A percentile compares a stretch with the other conserved stretches of the same genome.
These are phyloP conservation scores for Psittacula echo DNA, from an alignment of 2,797 vertebrate genomes.

Conservation along the genomic window DNA sequence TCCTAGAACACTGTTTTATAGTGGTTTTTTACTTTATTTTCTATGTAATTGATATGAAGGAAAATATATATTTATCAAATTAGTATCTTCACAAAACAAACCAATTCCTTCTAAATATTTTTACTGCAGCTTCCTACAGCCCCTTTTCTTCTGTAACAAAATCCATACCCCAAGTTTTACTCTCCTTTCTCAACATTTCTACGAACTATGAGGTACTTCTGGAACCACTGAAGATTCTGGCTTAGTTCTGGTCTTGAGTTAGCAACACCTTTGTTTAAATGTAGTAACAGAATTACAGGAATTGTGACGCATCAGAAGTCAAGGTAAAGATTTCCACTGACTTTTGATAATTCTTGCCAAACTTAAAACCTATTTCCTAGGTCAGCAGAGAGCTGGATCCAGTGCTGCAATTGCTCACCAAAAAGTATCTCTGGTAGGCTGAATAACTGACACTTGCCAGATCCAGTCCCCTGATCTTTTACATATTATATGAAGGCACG, in stretches of 20 bases:
- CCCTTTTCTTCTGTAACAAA: neutral
- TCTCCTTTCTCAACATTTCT: neutral
- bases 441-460: neutral
- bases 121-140: neutral
- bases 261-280: neutral
- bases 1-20: neutral
- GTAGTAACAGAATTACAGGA: neutral
- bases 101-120: neutral
- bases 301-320: neutral
- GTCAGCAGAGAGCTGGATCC: neutral
- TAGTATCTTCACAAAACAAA: neutral
- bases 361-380: neutral
- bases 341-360: neutral
- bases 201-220: neutral
- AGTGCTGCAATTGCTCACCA: neutral
- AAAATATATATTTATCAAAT: neutral
- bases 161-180: neutral
- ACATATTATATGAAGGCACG: neutral
- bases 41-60: neutral
- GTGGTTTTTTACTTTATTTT: conserved; percentile 8
- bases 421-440: neutral
- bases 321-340: neutral
- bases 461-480: neutral
- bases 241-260: neutral
- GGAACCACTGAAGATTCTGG: neutral